Base-by-base conservation (phyloP, 2,888 invertebrate genomes). In the Clunio marinus region DNA sequence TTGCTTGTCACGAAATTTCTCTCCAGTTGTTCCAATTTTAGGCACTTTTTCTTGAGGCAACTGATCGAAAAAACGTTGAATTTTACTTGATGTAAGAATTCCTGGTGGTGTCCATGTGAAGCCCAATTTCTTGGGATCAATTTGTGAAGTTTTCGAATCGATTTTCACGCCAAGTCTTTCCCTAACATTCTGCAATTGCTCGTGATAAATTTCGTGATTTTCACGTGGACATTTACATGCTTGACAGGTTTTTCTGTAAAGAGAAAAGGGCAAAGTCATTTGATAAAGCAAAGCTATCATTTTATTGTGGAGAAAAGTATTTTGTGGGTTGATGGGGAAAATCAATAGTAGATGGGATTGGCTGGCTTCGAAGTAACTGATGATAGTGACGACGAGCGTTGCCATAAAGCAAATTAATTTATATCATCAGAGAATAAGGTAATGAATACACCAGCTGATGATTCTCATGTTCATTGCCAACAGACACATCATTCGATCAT, bases 151-250 rank as follows among this genome's bases (percentile, higher is more conserved):
- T 60, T 84, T 80, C 70, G 86, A 84, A 63, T 87, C 72, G 68
- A 75, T 76, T 72, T 81, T 82, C 72, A 89, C 83, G 7, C 88
- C 89, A 57, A 89, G 82, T 10, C 89, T 81, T 74, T 88, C 88
- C 60, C 87, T 82, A 69, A 89, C 88, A 70, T 89, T 89, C 72
- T 88, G 88, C 82, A 90, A 85, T 81, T 92, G 91, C 77, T 91
- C 90, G 77, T 92, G 92, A 78, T 88, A 90, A 71, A 96, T 87
- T 74, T 94, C 93, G 81, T 96, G 96, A 69, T 86, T 84, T 74
- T 96, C 91, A 62, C 94, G 84, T 28, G 92, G 87, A 80, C 96
- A 96, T 76, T 93, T 94, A 81, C 96, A 97, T 71, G 89, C 88
- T 76, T 87, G 88, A 81, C 96, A 97, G 67, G 92, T 92, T 81